Base-by-base conservation (phyloP, 2,888 invertebrate genomes). In the Athalia cordata region DNA sequence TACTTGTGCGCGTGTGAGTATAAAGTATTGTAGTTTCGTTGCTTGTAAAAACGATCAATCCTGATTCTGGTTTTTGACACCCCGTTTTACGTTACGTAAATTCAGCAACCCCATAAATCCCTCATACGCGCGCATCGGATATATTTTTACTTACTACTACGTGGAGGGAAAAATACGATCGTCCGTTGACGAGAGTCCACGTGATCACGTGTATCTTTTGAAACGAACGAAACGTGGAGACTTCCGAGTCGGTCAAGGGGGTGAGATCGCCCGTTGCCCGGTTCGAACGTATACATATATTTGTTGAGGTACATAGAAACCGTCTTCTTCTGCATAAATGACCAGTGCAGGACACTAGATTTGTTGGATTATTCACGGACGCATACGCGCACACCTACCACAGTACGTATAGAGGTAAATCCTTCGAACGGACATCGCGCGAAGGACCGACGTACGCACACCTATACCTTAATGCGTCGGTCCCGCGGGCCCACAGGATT, bases 401-500 rank as follows among this genome's bases (percentile, higher is more conserved):
- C 8, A n/a, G 47, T 43, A 11, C 43, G 61, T 61, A 13, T 13
- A 6, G 7, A 62, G 15, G 29, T 62, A 62, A 15, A 62, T 29
- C 62, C 62, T 15, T 29, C 55, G 9, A 59, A 62, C 64, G 62
- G n/a, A 43, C 49, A 47, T 50, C 8, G 49, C 47, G 9, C 52
- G 65, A 9, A n/a, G 9, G 4, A 15, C 47, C 47, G 29, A 29
- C 29, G 29, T 29, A 29, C 29, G 29, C 29, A 29, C 29, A 29
- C 29, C 29, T 29, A 29, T 29, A 29, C 29, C 29, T 29, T 2
- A 2, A 29, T 29, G 29, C 29, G 29, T 29, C 29, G 29, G 29
- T 29, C 67, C 15, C 49, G 47, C 65, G 50, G 45, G 52, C 52
- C 43, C 64, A 43, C 15, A 66, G 66, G 67, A 85, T 85, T 82